Conservation (phyloP, 2,888 invertebrate genomes). For the Coelinius sp. region DNA sequence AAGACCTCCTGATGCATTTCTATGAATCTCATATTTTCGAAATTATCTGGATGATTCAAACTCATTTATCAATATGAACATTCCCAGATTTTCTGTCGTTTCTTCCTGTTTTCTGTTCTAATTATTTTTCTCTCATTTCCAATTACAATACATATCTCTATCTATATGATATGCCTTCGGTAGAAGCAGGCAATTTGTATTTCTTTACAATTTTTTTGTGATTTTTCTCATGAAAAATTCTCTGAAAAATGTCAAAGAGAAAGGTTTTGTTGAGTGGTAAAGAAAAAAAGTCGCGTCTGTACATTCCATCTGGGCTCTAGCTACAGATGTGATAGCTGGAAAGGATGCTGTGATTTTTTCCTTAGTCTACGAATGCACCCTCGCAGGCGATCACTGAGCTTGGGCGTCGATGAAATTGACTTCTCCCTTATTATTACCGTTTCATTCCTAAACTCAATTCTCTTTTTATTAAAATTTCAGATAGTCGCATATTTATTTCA, state of each 20-base stretch:
- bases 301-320: not conserved
- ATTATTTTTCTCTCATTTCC: not conserved
- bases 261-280: not conserved
- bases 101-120: not conserved
- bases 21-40: no score
- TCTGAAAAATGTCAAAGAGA: not conserved
- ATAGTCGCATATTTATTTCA: no score
- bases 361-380: not conserved
- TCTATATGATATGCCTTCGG: not conserved
- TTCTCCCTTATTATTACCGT: no score
- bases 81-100: not conserved
- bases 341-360: not conserved
- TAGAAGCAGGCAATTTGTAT: not conserved
- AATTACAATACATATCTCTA: not conserved
- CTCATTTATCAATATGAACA: no score
- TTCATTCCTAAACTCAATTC: no score
- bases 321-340: not conserved
- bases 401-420: no score
- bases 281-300: not conserved
- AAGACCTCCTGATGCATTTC: no score
- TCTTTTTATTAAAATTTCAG: no score
- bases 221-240: not conserved
- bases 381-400: not conserved
- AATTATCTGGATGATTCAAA: no score
- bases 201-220: not conserved